Percentiles rank a stretch among this genome's conserved stretches.
Conservation (phyloP, 2,797 vertebrate genomes). For the Brachymystax lenok region DNA sequence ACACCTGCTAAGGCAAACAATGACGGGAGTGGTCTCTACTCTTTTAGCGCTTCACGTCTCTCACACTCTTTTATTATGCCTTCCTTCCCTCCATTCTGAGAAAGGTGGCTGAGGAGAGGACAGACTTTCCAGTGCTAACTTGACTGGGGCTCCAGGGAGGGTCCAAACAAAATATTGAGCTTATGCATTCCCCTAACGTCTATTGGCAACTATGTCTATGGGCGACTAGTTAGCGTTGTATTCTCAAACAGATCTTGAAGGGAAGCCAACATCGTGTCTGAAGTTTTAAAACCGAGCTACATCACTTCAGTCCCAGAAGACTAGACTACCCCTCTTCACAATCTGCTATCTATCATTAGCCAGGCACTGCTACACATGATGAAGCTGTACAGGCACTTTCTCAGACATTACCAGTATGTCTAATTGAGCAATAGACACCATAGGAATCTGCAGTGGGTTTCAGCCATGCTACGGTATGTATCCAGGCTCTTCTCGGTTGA, state of each 20-base stretch:
- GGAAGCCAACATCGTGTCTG: no score
- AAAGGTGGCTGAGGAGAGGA: background rate
- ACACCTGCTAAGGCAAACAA: conserved; percentile 46
- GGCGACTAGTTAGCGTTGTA: no score
- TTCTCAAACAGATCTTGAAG: no score
- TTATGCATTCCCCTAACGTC: no score
- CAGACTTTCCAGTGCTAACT: no score
- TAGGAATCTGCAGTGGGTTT: background rate
- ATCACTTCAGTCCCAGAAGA: background rate
- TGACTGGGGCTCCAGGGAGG: no score
- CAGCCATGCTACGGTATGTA: background rate
- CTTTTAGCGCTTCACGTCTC: background rate
- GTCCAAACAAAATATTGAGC: no score
- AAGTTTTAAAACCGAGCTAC: no score
- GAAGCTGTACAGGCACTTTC: background rate
- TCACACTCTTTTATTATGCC: background rate
- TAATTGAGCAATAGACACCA: background rate
- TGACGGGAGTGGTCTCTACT: conserved; percentile 4
- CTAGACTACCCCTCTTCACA: background rate
- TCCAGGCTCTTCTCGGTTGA: conserved; percentile 15
- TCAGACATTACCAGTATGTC: background rate
- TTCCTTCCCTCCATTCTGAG: background rate
- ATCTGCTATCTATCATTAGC: background rate
- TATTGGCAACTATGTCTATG: no score
- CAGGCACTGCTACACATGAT: background rate